Evolutionary conservation across 2,888 invertebrate genomes (phyloP).

Genomic region (Falcaria lacertinaria): DNA sequence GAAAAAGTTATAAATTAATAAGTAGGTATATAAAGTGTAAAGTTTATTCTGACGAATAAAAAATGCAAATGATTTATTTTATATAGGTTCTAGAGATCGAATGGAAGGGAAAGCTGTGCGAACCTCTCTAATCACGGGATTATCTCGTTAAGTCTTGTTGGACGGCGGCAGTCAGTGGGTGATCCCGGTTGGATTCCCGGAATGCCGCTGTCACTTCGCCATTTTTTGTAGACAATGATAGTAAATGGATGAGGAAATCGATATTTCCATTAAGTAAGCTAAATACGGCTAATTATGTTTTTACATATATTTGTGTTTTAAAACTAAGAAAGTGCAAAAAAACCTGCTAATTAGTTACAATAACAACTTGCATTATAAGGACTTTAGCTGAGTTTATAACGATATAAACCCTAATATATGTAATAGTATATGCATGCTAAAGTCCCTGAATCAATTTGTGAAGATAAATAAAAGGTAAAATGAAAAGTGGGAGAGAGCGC

Average conservation of each 20-base stretch:
- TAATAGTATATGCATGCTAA: not conserved
- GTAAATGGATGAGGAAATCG: slow-evolving; percentile 16
- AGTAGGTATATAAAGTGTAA: too few relatives aligned
- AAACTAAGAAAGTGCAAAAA: not conserved
- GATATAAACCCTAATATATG: too few relatives aligned
- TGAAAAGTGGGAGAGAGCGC: not conserved
- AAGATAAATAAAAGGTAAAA: not conserved
- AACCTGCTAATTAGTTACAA: too few relatives aligned
- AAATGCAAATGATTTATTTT: not conserved
- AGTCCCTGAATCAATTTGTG: not conserved
- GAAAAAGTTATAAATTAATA: too few relatives aligned
- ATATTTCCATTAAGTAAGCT: not conserved
- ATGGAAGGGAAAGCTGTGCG: slow-evolving; percentile 34
- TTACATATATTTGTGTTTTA: not conserved
- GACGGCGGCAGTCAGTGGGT: slow-evolving; percentile 22
- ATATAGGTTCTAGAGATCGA: slow-evolving; percentile 16
- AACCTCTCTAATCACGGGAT: slow-evolving; percentile 52
- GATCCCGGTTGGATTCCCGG: slow-evolving; percentile 20
- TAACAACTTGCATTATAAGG: not conserved
- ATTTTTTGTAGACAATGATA: slow-evolving; percentile 28
- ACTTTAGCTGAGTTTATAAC: too few relatives aligned
- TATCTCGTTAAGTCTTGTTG: slow-evolving; percentile 48
- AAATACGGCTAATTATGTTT: not conserved
- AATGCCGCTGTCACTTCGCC: slow-evolving; percentile 23
- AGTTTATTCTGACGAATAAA: not conserved